Percentiles rank a stretch among this genome's conserved stretches.
Evolutionary conservation across 2,113 vertebrate genomes (phyloP).

Genomic region (Porphyrio hochstetteri): DNA sequence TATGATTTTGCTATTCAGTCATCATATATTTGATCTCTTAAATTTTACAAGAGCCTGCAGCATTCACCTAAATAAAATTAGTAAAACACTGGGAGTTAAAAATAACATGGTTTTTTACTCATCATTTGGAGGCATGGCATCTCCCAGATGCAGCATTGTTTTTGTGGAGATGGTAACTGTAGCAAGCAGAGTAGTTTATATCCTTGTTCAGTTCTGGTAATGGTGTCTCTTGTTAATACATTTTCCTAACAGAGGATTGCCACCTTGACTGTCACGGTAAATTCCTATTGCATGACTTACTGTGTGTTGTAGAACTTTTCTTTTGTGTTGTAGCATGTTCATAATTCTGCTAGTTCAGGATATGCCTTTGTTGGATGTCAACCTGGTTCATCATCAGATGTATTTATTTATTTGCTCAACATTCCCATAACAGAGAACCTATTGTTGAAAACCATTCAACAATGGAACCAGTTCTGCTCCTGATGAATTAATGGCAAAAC

Average conservation of each 20-base stretch:
- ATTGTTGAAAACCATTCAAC: neutral
- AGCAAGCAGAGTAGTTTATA: conserved; percentile 37
- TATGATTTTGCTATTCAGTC: neutral
- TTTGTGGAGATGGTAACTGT: neutral
- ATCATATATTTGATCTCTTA: neutral
- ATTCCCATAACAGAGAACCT: neutral
- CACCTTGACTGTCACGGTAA: conserved; percentile 98
- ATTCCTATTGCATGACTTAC: conserved; percentile 76
- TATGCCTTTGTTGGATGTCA: neutral
- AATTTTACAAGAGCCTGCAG: neutral
- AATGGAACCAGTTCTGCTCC: neutral
- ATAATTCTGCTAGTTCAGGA: conserved; percentile 5
- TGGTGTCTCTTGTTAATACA: conserved; percentile 75
- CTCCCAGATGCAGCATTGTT: neutral
- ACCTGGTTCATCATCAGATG: neutral
- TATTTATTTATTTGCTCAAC: neutral
- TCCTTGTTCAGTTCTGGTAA: conserved; percentile 65
- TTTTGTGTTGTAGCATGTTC: conserved; percentile 45
- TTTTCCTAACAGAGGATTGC: conserved; percentile 95
- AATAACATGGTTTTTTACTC: neutral
- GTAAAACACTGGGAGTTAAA: neutral
- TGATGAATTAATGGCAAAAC: conserved; percentile 25
- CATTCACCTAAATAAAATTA: neutral
- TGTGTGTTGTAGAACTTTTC: conserved; percentile 30
- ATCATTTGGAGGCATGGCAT: neutral